Base-by-base conservation (phyloP, 1,140 invertebrate species). In the Heliothis virescens region DNA sequence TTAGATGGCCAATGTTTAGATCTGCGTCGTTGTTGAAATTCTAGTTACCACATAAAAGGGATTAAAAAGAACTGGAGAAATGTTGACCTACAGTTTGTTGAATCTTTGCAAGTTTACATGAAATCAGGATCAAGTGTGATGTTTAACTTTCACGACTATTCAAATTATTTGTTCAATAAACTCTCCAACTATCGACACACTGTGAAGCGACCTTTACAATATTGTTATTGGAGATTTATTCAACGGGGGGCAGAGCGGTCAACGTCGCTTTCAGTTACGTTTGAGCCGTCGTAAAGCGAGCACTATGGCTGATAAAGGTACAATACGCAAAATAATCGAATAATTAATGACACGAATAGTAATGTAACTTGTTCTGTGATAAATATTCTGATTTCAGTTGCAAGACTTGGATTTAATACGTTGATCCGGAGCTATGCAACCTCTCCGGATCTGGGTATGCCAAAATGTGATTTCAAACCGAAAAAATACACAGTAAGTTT, bases 381-480 rank as follows among this genome's bases (percentile, higher is more conserved):
- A 34, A 29, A 26, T 57, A 0, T 80, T 63, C 60, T 13, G 1
- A 47, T 85, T 87, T 76, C 81, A 89, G 88, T 81, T 21, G 52
- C 69, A 48, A 83, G 75, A 77, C 63, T 69, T 67, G 83, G 75
- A 57, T 78, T 29, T 48, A 81, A 55, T 26, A 57, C 59, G 18
- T 65, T 83, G 15, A 16, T 48, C 4, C 85, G 87, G 55, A 79
- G 78, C 59, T 89, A 86, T 53, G 83, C 82, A 21, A 86, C 79
- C 29, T 18, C 21, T 11, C 9, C 12, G 13, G 77, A 79, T 15
- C 85, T 87, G 11, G 83, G 90, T 75, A 85, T 95, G 76, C 94
- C 95, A 29, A 85, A 87, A 84, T 94, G 89, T 82, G 85, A 94
- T 79, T 95, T 94, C 82, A 67, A 76, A 73, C 93, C 95, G 3